Evolutionary conservation across 1,140 invertebrate genomes (phyloP), one percentile per base, ranked within the genome.

Genomic region (Tetramorium parvispinum): DNA sequence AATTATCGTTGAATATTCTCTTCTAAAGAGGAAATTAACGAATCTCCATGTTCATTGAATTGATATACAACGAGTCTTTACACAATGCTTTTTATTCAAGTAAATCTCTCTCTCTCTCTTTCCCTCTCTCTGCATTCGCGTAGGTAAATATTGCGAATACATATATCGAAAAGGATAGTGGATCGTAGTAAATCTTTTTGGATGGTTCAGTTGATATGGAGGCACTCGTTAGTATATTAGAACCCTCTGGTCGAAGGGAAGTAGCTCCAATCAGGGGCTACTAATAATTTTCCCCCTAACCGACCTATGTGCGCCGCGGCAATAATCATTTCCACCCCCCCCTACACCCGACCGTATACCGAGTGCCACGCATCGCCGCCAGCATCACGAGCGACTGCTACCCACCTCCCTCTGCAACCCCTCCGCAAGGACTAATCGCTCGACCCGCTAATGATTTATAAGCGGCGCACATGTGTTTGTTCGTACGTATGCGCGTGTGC

Each of bases 391-490:
- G 51, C 71, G 82, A 78, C 87, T 68, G 78, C 79, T 57, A 65
- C 86, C 68, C 86, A 53, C 51, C 63, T 79, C 66, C 85, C 88
- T 65, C 78, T 81, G 65, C 90, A 88, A 90, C 91, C 93, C 93
- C 90, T 91, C 89, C 92, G 87, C 88, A 85, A 87, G 85, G 91
- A 94, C 94, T 95, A 94, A 94, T 95, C 94, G 94, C 91, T 92
- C 91, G 92, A 88, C 49, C 93, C 92, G 93, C 92, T 94, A 93
- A 94, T 94, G 93, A 95, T 95, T 95, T 94, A 95, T 95, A 93
- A 93, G 92, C 92, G 91, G 91, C 87, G 81, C 83, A 73, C 82
- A 85, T 89, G 91, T 91, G 90, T 91, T 89, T 91, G 90, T 91
- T 89, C 90, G 87, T 81, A 90, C 85, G 27, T 59, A 55, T 16